These are phyloP conservation scores for Sycophila texana DNA, from an alignment of 2,888 invertebrate genomes.

Conservation along the genomic window DNA sequence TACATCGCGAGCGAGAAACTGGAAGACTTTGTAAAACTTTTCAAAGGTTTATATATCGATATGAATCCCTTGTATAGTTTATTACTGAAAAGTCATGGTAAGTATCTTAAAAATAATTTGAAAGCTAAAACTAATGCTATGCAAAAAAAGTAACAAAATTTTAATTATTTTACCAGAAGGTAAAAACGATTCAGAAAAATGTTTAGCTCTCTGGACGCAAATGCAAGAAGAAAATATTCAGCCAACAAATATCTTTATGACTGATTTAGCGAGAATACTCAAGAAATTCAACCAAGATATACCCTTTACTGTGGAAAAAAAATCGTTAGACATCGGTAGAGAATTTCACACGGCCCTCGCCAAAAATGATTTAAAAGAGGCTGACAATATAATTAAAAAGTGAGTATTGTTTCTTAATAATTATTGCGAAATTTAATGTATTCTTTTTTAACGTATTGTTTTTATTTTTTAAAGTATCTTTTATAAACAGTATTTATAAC, in stretches of 20 bases:
- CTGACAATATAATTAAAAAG: constrained; percentile 9
- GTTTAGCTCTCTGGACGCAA: constrained; percentile 86
- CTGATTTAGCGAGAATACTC: constrained; percentile 81
- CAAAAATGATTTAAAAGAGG: background rate
- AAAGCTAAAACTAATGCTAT: constrained; percentile 3
- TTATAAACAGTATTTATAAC: background rate
- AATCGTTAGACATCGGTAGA: background rate
- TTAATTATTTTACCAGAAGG: constrained; percentile 14
- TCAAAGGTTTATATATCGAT: constrained; percentile 83
- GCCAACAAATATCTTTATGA: constrained; percentile 83
- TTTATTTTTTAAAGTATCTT: background rate
- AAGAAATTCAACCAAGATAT: constrained; percentile 80
- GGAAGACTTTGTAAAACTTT: constrained; percentile 87
- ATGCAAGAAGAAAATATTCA: constrained; percentile 89
- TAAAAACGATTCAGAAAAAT: constrained; percentile 84
- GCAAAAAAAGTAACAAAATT: constrained; percentile 11
- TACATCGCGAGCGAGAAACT: constrained; percentile 81
- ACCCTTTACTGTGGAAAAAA: constrained; percentile 80
- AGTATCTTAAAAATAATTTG: constrained; percentile 58
- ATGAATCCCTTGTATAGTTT: constrained; percentile 18
- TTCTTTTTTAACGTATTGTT: too few relatives aligned
- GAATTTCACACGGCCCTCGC: background rate
- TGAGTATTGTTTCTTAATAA: constrained; percentile 21
- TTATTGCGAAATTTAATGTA: too few relatives aligned
- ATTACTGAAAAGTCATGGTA: constrained; percentile 72